These are phyloP conservation scores for Rhagophthalmus giganteus DNA, from an alignment of 2,888 invertebrate species.

Conservation along the genomic window DNA sequence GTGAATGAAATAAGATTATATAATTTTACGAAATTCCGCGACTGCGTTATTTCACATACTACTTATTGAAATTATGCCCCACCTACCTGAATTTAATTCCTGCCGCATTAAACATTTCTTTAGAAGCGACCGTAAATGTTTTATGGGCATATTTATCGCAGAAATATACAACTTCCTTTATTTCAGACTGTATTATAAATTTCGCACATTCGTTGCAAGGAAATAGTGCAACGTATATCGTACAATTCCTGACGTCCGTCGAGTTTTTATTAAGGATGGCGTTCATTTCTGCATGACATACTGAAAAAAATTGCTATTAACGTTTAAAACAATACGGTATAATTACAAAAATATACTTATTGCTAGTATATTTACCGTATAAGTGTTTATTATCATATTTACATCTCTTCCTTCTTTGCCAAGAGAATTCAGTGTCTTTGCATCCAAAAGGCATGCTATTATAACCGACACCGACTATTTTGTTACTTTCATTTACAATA, in stretches of 20 bases:
- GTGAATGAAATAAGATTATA: no score
- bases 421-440: slow-evolving; percentile 85
- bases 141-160: slow-evolving; percentile 80
- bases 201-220: slow-evolving; percentile 99
- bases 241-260: slow-evolving; percentile 74
- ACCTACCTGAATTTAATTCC: slow-evolving; percentile 69
- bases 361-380: slow-evolving; percentile 74
- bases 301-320: no score
- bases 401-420: slow-evolving; percentile 70
- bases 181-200: slow-evolving; percentile 91
- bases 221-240: slow-evolving; percentile 87
- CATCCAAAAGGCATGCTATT: slow-evolving; percentile 97
- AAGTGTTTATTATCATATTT: slow-evolving; percentile 76
- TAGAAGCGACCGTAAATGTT: slow-evolving; percentile 71
- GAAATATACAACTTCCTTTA: slow-evolving; percentile 75
- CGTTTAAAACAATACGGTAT: no score
- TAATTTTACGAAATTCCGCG: no score
- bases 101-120: slow-evolving; percentile 78
- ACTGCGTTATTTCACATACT: no score
- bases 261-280: slow-evolving; percentile 91
- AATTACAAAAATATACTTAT: background rate
- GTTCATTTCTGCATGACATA: slow-evolving; percentile 98
- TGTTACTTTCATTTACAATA: slow-evolving; percentile 83
- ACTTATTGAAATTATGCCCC: no score
- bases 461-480: slow-evolving; percentile 92